Evolutionary conservation across 2,797 vertebrate genomes (phyloP), one percentile per base, ranked within the genome.

Genomic region (Coracias cyanogaster): DNA sequence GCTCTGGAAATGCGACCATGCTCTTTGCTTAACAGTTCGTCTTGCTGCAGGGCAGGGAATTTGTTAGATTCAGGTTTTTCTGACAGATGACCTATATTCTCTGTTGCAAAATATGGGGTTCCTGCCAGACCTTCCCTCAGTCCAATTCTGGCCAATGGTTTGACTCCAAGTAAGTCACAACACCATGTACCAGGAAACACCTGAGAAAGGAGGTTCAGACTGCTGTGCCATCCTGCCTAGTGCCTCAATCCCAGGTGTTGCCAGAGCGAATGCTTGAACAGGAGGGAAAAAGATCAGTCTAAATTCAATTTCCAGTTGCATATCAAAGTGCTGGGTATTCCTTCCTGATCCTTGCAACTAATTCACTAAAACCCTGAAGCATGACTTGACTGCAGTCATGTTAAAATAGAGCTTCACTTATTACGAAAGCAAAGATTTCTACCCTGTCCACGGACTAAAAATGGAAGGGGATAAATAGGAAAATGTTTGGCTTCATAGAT

Each of bases 11-110:
- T 98, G 96, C 96, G 97, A 97, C 96, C 92, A 85, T 94, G 88
- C 96, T 98, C 97, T 98, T 98, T 97, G 97, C 96, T 97, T 98
- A 98, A 97, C 96, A 96, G 97, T 97, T 96, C 66, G 4, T 97
- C 97, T 82, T 89, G 52, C 89, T 80, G 64, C 41, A 88, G 71
- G 90, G 61, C 67, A 89, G 82, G 46, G 74, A 81, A 91, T 95
- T 86, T 71, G 31, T 77, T 80, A 85, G 64, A 57, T 71, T 85
- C 64, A 86, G 83, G 82, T 85, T 89, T 73, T 94, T 80, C 57
- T 89, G 92, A 74, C 83, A 85, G 71, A 37, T 91, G 72, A 94
- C 78, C 81, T 82, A 33, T 80, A 92, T 70, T 86, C 52, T 13
- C 3, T 9, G 15, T 49, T 49, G 70, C 37, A 76, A 84, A 82